A percentile compares a stretch with the other conserved stretches of the same genome.
These are phyloP conservation scores for Phoxinus phoxinus DNA, from an alignment of 2,113 vertebrate genomes.

Conservation along the genomic window DNA sequence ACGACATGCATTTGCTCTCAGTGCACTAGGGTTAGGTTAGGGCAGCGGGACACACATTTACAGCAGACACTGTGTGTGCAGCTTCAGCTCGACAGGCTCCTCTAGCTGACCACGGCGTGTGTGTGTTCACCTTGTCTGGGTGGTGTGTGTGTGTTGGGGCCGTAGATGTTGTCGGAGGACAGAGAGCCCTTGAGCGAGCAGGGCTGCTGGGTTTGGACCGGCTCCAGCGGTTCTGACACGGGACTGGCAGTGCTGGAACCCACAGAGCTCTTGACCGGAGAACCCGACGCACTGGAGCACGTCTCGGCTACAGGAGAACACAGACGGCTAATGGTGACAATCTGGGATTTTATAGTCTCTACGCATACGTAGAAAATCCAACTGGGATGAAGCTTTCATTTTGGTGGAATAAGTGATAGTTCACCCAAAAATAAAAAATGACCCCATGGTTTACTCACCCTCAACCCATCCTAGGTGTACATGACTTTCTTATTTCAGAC, in stretches of 20 bases:
- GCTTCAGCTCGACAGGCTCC: not conserved
- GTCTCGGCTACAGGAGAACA: conserved; percentile 59
- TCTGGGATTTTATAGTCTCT: not conserved
- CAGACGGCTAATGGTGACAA: not conserved
- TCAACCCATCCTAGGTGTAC: too few relatives aligned
- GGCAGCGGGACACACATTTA: not conserved
- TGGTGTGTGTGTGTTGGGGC: conserved; percentile 59
- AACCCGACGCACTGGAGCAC: conserved; percentile 73
- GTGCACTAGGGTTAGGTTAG: too few relatives aligned
- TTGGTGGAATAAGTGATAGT: not conserved
- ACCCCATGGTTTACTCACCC: too few relatives aligned
- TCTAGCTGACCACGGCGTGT: not conserved
- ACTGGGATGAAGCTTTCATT: not conserved
- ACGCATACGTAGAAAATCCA: not conserved
- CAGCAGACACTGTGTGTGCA: not conserved
- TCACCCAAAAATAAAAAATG: too few relatives aligned
- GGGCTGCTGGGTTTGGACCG: conserved; percentile 94
- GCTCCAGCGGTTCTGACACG: conserved; percentile 74
- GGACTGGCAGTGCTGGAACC: conserved; percentile 68
- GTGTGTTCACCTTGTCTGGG: conserved; percentile 72
- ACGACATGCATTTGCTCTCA: not conserved
- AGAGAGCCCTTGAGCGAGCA: conserved; percentile 96
- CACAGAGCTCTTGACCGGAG: conserved; percentile 71
- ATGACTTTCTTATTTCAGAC: too few relatives aligned
- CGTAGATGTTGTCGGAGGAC: conserved; percentile 94